phyloP scores from a whole-genome alignment of 1,140 invertebrate genomes.

The Armadillidium nasatum region DNA sequence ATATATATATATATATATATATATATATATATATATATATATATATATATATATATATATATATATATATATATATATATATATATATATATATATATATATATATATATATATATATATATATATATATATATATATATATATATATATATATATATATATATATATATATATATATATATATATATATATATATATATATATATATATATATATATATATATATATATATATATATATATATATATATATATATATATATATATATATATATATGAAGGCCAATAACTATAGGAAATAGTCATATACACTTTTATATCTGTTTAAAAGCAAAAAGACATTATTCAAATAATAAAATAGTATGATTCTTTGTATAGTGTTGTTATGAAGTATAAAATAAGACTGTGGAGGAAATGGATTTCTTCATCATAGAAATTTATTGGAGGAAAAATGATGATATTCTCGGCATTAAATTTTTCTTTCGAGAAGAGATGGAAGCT shows the following conservation, averaged over 20 bases:
- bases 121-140: neutral
- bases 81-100: neutral
- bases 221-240: too few relatives aligned
- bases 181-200: too few relatives aligned
- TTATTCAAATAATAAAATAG: neutral
- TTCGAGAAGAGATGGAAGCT: neutral
- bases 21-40: constrained; percentile 6
- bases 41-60: neutral
- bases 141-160: neutral
- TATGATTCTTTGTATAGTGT: constrained; percentile 1
- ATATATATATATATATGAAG: too few relatives aligned
- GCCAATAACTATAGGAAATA: too few relatives aligned
- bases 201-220: too few relatives aligned
- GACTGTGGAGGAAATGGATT: neutral
- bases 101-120: neutral
- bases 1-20: constrained; percentile 6
- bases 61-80: neutral
- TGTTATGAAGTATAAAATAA: neutral
- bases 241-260: too few relatives aligned
- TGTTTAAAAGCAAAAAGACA: too few relatives aligned
- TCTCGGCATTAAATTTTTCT: neutral
- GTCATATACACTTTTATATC: too few relatives aligned
- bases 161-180: too few relatives aligned
- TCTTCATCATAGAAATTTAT: constrained; percentile 5
- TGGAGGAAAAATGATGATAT: neutral